Percentiles rank a stretch among this genome's conserved stretches.
Conservation (phyloP, 2,113 vertebrate species). For the Dryoscopus gambensis region DNA sequence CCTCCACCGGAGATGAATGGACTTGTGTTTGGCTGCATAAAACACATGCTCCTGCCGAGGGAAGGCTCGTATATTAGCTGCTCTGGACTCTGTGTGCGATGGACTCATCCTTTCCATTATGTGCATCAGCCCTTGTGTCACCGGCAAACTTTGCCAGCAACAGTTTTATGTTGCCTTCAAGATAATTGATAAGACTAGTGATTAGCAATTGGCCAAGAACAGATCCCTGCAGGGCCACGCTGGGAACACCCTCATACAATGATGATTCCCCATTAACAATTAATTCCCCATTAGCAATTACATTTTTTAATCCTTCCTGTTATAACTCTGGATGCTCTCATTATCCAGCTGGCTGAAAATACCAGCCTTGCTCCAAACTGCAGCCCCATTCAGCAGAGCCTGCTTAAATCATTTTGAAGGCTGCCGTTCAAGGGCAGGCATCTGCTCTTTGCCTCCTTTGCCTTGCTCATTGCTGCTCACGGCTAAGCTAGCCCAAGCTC, state of each 20-base stretch:
- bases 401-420: not conserved
- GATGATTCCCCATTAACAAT: slow-evolving; percentile 39
- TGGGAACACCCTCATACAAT: slow-evolving; percentile 35
- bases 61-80: not conserved
- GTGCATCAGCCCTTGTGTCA: not conserved
- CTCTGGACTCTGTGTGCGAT: not conserved
- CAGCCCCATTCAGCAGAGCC: not conserved
- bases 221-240: not conserved
- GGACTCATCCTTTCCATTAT: not conserved
- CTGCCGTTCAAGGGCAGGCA: not conserved
- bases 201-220: slow-evolving; percentile 22
- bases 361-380: not conserved
- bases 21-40: not conserved
- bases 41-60: not conserved
- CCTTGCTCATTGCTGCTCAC: not conserved
- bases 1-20: not conserved
- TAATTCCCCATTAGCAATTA: slow-evolving; percentile 46
- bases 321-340: not conserved
- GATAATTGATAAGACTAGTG: slow-evolving; percentile 10
- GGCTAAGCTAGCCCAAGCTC: not conserved
- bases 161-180: slow-evolving; percentile 32
- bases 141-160: not conserved
- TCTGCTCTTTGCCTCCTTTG: not conserved
- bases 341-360: slow-evolving; percentile 15
- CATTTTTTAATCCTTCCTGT: slow-evolving; percentile 34